These are phyloP conservation scores for Xerus rutilus DNA, from an alignment of 2,797 vertebrate genomes.

Conservation along the genomic window DNA sequence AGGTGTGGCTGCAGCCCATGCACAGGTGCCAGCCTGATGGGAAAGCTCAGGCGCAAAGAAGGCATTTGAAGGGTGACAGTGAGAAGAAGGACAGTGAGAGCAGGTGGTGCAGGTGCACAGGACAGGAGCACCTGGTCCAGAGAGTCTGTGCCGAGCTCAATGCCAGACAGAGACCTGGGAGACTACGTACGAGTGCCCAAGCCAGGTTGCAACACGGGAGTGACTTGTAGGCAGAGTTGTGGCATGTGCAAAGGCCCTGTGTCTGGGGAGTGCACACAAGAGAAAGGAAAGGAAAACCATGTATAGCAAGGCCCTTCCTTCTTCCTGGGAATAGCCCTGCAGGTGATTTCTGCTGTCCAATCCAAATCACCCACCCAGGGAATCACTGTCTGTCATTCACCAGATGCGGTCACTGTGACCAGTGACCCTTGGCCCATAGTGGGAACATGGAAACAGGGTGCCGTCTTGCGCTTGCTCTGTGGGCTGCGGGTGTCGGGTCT, in stretches of 20 bases:
- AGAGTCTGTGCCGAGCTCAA: background rate
- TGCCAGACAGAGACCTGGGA: background rate
- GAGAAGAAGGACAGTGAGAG: too few relatives aligned
- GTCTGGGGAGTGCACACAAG: rapidly evolving
- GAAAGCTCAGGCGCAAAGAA: rapidly evolving
- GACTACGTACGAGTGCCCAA: background rate
- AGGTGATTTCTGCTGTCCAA: background rate
- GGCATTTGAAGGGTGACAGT: background rate
- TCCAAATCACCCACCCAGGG: background rate
- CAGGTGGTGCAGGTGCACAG: rapidly evolving
- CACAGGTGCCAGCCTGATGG: background rate
- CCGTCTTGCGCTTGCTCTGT: rapidly evolving
- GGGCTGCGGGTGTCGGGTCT: background rate
- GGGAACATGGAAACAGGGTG: rapidly evolving
- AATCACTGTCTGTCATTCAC: background rate
- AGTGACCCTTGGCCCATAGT: too few relatives aligned
- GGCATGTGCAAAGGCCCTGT: background rate
- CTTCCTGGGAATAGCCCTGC: too few relatives aligned
- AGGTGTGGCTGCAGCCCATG: background rate
- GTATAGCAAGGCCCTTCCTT: background rate
- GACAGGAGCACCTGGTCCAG: rapidly evolving
- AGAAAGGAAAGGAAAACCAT: background rate
- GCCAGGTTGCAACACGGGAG: background rate
- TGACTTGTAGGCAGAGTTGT: background rate
- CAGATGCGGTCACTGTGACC: background rate